phyloP scores from a whole-genome alignment of 2,888 invertebrate genomes.

The Nomada flava region DNA sequence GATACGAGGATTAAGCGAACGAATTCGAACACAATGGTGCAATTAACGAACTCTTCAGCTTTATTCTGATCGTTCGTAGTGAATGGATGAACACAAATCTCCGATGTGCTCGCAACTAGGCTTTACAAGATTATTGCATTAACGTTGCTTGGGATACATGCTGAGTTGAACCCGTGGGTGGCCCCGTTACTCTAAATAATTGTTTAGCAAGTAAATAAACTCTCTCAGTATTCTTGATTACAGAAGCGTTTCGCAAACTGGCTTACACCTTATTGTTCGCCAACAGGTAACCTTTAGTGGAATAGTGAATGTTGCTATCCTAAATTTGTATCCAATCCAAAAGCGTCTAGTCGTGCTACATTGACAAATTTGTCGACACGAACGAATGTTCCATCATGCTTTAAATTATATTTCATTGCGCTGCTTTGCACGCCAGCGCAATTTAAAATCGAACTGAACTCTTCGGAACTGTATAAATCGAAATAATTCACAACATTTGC shows the following conservation, averaged over 20 bases:
- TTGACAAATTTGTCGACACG: background rate
- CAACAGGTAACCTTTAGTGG: slow-evolving; percentile 54
- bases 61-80: slow-evolving; percentile 36
- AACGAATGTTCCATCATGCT: background rate
- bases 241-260: slow-evolving; percentile 59
- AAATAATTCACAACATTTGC: too few species aligned
- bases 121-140: slow-evolving; percentile 57
- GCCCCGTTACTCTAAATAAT: slow-evolving; percentile 61
- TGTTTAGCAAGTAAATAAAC: slow-evolving; percentile 59
- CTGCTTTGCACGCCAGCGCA: background rate
- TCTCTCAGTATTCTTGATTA: slow-evolving; percentile 41
- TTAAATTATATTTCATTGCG: background rate
- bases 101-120: slow-evolving; percentile 32
- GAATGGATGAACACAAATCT: slow-evolving; percentile 35
- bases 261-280: slow-evolving; percentile 61
- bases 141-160: slow-evolving; percentile 40
- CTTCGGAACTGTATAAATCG: too few species aligned
- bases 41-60: slow-evolving; percentile 34
- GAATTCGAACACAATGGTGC: slow-evolving; percentile 12
- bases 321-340: slow-evolving; percentile 44
- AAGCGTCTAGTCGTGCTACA: background rate
- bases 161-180: slow-evolving; percentile 51
- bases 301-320: slow-evolving; percentile 22
- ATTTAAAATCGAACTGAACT: too few species aligned
- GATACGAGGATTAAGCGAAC: background rate